phyloP scores from a whole-genome alignment of 1,140 invertebrate genomes.

The Anthonomus grandis region DNA sequence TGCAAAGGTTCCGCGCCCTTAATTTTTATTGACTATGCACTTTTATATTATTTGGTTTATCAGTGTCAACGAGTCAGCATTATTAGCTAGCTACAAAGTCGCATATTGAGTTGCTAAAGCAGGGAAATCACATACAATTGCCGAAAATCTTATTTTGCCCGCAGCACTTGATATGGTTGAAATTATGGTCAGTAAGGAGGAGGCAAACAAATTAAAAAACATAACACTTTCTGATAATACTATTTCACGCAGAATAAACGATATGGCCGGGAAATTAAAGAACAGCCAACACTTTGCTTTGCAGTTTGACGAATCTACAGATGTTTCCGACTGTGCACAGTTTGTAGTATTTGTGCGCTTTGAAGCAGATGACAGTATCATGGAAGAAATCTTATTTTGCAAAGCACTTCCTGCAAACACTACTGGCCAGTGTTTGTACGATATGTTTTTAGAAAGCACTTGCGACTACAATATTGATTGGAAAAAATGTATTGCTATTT shows the following conservation, averaged over 20 bases:
- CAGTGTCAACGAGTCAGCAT: too few relatives aligned
- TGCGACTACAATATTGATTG: constrained; percentile 29
- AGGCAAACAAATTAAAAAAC: constrained; percentile 7
- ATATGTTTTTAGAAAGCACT: constrained; percentile 33
- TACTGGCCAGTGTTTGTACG: constrained; percentile 29
- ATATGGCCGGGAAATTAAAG: constrained; percentile 7
- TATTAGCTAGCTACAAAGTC: too few relatives aligned
- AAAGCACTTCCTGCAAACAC: constrained; percentile 33
- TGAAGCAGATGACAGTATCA: constrained; percentile 31
- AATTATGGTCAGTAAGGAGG: constrained; percentile 2
- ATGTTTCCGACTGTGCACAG: constrained; percentile 24
- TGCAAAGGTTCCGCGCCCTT: too few relatives aligned
- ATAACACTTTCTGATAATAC: constrained; percentile 9
- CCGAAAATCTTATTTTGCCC: constrained; percentile 31
- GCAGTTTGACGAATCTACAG: constrained; percentile 18
- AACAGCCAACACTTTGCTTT: not conserved
- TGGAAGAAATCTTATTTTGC: constrained; percentile 39
- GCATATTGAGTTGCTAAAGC: not conserved
- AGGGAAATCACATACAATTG: constrained; percentile 22
- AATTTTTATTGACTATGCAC: too few relatives aligned
- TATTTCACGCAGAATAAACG: not conserved
- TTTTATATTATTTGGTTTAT: too few relatives aligned
- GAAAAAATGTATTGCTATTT: constrained; percentile 39
- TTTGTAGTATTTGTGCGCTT: constrained; percentile 38
- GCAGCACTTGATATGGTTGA: constrained; percentile 31